Evolutionary conservation across 2,797 vertebrate genomes (phyloP).

Genomic region (Vireo griseus): DNA sequence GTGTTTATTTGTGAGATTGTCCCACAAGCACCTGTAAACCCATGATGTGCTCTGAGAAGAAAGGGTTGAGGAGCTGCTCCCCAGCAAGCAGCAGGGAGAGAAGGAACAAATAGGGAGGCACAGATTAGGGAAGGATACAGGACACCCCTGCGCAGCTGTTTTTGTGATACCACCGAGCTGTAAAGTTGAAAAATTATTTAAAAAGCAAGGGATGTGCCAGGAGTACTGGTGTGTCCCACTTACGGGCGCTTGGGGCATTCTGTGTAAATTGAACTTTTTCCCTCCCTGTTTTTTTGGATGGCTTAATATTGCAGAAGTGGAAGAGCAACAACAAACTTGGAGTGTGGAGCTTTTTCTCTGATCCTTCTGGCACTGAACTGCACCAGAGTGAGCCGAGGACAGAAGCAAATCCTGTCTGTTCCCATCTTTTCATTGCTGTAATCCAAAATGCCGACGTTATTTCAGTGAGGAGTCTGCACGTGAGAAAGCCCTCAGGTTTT

Average conservation of each 20-base stretch:
- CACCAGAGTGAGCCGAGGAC: conserved; percentile 57
- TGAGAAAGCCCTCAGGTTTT: background rate
- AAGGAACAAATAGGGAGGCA: background rate
- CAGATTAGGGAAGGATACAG: background rate
- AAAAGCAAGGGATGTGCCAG: conserved; percentile 6
- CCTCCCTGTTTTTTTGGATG: background rate
- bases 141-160: conserved; percentile 28
- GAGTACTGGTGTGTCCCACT: background rate
- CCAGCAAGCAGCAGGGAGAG: background rate
- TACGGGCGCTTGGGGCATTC: conserved; percentile 17
- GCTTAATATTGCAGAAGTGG: conserved; percentile 27
- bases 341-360: background rate
- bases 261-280: conserved; percentile 33
- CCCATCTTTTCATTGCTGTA: conserved; percentile 38
- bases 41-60: background rate
- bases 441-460: background rate
- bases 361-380: conserved; percentile 30
- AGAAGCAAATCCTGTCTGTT: background rate
- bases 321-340: conserved; percentile 36
- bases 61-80: background rate
- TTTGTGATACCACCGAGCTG: conserved; percentile 43
- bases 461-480: background rate
- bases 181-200: conserved; percentile 39
- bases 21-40: background rate
- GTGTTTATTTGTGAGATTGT: background rate